Evolutionary conservation across 1,140 invertebrate species (phyloP).

Genomic region (Caenorhabditis remanei): DNA sequence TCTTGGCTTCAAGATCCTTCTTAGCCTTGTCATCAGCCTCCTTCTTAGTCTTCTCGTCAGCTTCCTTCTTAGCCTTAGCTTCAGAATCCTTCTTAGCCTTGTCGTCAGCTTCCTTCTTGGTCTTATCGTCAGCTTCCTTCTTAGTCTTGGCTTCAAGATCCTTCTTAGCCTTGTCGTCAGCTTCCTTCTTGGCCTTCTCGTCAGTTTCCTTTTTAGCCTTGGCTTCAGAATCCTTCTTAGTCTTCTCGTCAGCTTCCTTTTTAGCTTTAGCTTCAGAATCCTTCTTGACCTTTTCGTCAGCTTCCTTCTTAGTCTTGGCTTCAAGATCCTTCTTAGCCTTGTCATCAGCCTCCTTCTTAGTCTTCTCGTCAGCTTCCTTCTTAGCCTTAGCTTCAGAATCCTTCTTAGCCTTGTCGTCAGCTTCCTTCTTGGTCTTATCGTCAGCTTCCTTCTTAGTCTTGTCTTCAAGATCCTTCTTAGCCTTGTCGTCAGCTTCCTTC

Average conservation of each 20-base stretch:
- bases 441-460: conserved; percentile 11
- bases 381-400: not conserved
- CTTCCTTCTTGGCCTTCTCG: not conserved
- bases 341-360: not conserved
- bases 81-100: conserved; percentile 46
- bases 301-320: conserved; percentile 4
- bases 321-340: not conserved
- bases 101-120: conserved; percentile 48
- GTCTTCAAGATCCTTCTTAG: not conserved
- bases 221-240: conserved; percentile 21
- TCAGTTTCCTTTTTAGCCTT: conserved; percentile 33
- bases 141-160: conserved; percentile 35
- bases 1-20: not conserved
- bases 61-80: conserved; percentile 14
- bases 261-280: not conserved
- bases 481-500: conserved; percentile 10
- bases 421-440: conserved; percentile 1
- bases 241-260: conserved; percentile 44
- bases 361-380: not conserved
- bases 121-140: conserved; percentile 34
- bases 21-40: not conserved
- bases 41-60: conserved; percentile 6
- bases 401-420: not conserved
- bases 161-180: no score
- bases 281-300: not conserved